A percentile compares a stretch with the other conserved stretches of the same genome.
Conservation (phyloP, 2,797 vertebrate species). For the Sebastes kiyomatsui region DNA sequence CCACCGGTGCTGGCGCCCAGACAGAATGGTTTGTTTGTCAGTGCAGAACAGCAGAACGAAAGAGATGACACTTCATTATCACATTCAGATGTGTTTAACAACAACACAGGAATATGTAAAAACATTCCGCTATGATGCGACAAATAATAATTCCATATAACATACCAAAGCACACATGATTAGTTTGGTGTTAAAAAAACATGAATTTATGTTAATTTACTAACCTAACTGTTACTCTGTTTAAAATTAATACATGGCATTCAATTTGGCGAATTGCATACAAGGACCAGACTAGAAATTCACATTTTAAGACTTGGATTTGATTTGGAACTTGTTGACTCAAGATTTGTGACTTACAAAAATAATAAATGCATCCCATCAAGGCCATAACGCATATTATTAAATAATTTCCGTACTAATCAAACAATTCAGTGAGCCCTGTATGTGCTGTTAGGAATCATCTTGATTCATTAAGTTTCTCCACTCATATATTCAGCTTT, state of each 20-base stretch:
- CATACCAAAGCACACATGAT: not conserved
- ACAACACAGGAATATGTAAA: not conserved
- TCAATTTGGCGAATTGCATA: no score
- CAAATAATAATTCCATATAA: not conserved
- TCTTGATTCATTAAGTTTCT: not conserved
- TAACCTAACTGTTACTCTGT: not conserved
- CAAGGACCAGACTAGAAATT: no score
- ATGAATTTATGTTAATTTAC: not conserved
- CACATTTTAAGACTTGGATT: not conserved
- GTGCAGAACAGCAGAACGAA: not conserved
- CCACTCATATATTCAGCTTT: not conserved
- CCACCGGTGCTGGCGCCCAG: not conserved
- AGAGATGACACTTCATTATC: no score
- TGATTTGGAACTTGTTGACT: not conserved
- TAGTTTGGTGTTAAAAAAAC: not conserved
- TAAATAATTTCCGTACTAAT: not conserved
- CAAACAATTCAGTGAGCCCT: not conserved
- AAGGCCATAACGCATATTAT: not conserved
- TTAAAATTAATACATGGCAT: no score
- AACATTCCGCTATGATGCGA: not conserved
- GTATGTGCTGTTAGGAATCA: not conserved
- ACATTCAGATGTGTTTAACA: not conserved
- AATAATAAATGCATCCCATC: not conserved
- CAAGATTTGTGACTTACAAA: not conserved
- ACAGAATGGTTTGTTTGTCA: no score